Evolutionary conservation across 2,888 invertebrate species (phyloP).

Genomic region (Linyphia triangularis): DNA sequence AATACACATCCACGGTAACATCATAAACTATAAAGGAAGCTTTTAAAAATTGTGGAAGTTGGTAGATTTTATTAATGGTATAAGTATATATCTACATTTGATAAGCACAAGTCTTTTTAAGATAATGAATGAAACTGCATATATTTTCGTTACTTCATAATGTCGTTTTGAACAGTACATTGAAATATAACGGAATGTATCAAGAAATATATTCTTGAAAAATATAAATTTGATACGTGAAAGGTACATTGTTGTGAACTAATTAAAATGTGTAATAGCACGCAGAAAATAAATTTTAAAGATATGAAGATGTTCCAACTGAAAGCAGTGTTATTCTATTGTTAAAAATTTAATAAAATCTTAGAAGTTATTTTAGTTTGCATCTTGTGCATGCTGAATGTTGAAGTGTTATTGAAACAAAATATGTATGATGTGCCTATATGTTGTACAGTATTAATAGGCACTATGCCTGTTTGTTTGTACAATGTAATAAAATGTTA

Average conservation of each 20-base stretch:
- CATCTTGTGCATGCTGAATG: constrained; percentile 56
- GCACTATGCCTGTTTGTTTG: constrained; percentile 50
- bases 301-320: constrained; percentile 11
- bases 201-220: constrained; percentile 43
- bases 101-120: constrained; percentile 36
- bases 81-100: constrained; percentile 17
- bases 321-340: background rate
- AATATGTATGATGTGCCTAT: constrained; percentile 63
- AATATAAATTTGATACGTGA: constrained; percentile 29
- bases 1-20: too few relatives aligned
- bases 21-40: background rate
- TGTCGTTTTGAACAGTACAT: constrained; percentile 21
- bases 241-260: constrained; percentile 6
- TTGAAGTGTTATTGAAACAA: constrained; percentile 28
- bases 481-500: constrained; percentile 69
- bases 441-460: constrained; percentile 71
- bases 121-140: background rate
- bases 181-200: background rate
- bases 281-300: constrained; percentile 1
- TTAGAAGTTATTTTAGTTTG: constrained; percentile 24
- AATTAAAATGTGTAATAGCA: background rate
- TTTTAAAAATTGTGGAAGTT: background rate
- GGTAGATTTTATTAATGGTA: background rate
- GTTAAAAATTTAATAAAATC: constrained; percentile 23
- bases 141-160: constrained; percentile 42